Evolutionary conservation across 2,113 vertebrate species (phyloP).

Genomic region (Grallaria varia): DNA sequence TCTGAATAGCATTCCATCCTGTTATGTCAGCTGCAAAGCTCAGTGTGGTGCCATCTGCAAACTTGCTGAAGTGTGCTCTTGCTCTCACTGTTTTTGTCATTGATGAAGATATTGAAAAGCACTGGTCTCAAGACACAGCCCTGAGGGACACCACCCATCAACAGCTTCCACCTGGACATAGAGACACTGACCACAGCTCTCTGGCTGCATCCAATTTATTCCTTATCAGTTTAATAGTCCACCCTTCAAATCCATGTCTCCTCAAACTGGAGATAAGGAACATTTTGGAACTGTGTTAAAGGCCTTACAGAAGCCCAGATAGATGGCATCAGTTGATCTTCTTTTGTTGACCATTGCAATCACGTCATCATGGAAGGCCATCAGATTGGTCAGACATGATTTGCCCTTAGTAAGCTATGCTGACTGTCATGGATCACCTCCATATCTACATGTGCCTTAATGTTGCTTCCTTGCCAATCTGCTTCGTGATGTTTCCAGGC

Average conservation of each 20-base stretch:
- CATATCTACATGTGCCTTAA: not conserved
- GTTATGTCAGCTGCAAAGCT: not conserved
- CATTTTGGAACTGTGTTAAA: not conserved
- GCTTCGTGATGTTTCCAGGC: not conserved
- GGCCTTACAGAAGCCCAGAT: not conserved
- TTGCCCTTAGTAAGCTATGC: not conserved
- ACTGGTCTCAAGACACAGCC: rapidly evolving
- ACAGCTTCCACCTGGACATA: not conserved
- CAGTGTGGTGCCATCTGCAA: rapidly evolving
- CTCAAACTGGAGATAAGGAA: not conserved
- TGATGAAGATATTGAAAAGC: not conserved
- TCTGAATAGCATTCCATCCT: not conserved
- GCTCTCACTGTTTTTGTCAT: not conserved
- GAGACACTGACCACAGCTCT: not conserved
- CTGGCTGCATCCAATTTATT: not conserved
- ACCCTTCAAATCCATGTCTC: not conserved
- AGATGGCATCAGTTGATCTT: not conserved
- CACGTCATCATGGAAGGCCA: not conserved
- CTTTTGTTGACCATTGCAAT: not conserved
- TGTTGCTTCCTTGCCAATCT: not conserved
- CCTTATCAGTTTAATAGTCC: not conserved
- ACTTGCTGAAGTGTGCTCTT: not conserved
- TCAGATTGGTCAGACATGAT: rapidly evolving
- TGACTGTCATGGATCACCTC: not conserved
- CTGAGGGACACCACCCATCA: not conserved